A percentile compares a stretch with the other conserved stretches of the same genome.
phyloP scores from a whole-genome alignment of 2,888 invertebrate species.

The Pinctada fucata region DNA sequence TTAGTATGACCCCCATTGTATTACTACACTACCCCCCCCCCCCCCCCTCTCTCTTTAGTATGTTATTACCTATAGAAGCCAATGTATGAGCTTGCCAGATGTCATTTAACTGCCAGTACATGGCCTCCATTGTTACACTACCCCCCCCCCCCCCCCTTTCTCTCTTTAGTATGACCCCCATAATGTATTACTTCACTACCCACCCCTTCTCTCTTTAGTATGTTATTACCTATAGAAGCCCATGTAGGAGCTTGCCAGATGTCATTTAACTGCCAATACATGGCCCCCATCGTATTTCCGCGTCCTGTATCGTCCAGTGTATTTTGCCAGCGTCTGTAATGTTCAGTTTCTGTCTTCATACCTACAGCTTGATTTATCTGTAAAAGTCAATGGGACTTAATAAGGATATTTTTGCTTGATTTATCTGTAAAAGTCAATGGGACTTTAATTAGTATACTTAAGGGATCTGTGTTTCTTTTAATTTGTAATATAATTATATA shows the following conservation, averaged over 20 bases:
- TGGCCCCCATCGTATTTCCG: conserved; percentile 94
- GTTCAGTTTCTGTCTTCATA: conserved; percentile 89
- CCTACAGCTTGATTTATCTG: conserved; percentile 89
- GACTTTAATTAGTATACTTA: too few relatives aligned
- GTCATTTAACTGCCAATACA: conserved; percentile 99
- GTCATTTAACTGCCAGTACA: conserved; percentile 99
- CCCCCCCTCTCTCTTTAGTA: too few relatives aligned
- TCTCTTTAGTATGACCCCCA: conserved; percentile 84
- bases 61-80: conserved; percentile 78
- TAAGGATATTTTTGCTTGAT: conserved; percentile 82
- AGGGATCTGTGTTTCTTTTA: too few relatives aligned
- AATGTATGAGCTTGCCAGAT: conserved; percentile 98
- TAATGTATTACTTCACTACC: conserved; percentile 85
- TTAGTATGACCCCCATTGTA: conserved; percentile 90
- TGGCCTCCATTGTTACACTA: conserved; percentile 93
- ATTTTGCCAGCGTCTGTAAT: conserved; percentile 72
- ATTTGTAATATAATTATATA: too few relatives aligned
- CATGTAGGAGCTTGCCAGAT: conserved; percentile 98
- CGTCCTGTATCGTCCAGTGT: conserved; percentile 76
- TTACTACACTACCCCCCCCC: conserved; percentile 78
- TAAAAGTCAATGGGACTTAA: neutral
- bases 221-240: conserved; percentile 78
- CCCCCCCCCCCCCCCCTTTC: conserved; percentile 75
- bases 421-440: conserved; percentile 74
- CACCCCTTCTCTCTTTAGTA: conserved; percentile 52